Base-by-base conservation (phyloP, 2,797 vertebrate genomes). In the Rhabdomys pumilio region DNA sequence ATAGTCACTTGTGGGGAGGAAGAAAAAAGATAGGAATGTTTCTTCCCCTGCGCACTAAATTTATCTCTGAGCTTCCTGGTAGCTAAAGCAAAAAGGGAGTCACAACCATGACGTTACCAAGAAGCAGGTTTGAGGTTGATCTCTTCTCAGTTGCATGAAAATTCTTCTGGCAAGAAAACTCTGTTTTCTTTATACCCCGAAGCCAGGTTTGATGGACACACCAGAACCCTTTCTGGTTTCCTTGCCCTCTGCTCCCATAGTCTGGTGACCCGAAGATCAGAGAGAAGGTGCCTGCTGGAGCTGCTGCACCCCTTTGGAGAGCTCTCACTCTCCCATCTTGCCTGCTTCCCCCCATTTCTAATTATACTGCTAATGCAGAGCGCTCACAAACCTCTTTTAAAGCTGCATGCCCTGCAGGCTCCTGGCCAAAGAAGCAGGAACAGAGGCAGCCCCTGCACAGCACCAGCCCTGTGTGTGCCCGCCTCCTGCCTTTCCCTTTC, bases 121-220 rank as follows among this genome's bases (percentile, higher is more conserved):
- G 72, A 76, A 72, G 44, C 1, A 92, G n/a, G 72, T 91, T 83
- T 93, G 13, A 55, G 44, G 11, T 73, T 65, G 19, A 19, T 93
- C 31, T 89, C 67, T 24, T 93, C 96, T 97, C 91, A 76, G 91
- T 80, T 86, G 95, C 81, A 38, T 75, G 63, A 93, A 95, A 89
- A 93, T 95, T 63, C 38, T 90, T 96, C 79, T 86, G 83, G 29
- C 38, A 53, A 89, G 67, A 19, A 50, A 95, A 24, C 83, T 95
- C 90, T 59, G 13, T 95, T 90, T 90, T 15, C 72, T 77, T 95
- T 91, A 72, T 59, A 81, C 50, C 4, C 11, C 22, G 15, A 24
- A 82, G 75, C 31, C 79, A 24, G 65, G 67, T 93, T 96, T 95
- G 61, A 72, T 59, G 92, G 83, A 93, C 15, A 55, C 17, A 24